phyloP scores from a whole-genome alignment of 2,113 vertebrate genomes.

The Castor canadensis region DNA sequence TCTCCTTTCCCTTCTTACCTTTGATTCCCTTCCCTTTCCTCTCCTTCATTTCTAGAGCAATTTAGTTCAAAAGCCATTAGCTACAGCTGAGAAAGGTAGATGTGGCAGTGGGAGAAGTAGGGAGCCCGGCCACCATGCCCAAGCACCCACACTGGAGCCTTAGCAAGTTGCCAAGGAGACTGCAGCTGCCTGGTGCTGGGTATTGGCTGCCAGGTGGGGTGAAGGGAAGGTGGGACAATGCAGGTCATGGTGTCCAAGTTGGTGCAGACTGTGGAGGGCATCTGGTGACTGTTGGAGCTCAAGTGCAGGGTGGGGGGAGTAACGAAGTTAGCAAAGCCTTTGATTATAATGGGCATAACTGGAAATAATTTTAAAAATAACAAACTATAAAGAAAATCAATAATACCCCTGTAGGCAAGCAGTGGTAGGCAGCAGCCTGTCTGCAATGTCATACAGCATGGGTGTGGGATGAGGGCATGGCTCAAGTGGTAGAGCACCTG shows the following conservation, averaged over 20 bases:
- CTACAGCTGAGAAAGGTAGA: no score
- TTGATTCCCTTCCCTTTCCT: neutral
- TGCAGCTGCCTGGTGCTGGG: no score
- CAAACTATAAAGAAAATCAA: neutral
- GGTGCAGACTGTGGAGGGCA: rapidly evolving
- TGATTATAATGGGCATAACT: no score
- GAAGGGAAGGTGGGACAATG: neutral
- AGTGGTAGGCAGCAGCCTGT: no score
- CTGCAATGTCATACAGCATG: no score
- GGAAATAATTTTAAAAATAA: neutral
- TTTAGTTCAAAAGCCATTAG: neutral
- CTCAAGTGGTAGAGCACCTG: no score
- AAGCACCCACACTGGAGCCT: neutral
- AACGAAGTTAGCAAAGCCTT: no score
- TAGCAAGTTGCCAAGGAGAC: neutral
- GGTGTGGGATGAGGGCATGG: no score
- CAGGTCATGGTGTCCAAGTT: neutral
- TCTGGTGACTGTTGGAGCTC: rapidly evolving
- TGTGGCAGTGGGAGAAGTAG: neutral
- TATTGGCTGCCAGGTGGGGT: neutral
- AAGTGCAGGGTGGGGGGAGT: no score
- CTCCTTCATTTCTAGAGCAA: neutral
- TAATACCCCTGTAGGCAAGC: neutral
- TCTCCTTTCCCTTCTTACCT: neutral
- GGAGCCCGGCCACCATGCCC: neutral